These are phyloP conservation scores for Coptodon rendalli DNA, from an alignment of 2,113 vertebrate species.

Conservation along the genomic window DNA sequence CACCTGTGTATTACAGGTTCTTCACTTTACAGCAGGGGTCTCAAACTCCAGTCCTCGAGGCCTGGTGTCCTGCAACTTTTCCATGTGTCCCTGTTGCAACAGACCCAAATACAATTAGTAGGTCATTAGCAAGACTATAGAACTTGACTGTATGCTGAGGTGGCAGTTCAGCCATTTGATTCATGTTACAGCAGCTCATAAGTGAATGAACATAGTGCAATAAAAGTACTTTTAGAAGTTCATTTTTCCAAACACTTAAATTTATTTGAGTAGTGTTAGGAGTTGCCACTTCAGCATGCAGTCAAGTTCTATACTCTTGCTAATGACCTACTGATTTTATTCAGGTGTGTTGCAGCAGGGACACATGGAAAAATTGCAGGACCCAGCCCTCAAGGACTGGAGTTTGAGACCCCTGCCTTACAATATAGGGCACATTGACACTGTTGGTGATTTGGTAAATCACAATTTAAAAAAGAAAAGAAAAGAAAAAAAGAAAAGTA, in stretches of 20 bases:
- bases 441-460: background rate
- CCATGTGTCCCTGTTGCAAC: background rate
- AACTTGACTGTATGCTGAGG: background rate
- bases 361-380: background rate
- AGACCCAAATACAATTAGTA: background rate
- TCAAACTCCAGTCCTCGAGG: background rate
- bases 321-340: background rate
- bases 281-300: background rate
- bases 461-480: background rate
- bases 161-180: background rate
- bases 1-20: background rate
- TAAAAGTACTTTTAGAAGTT: background rate
- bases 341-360: background rate
- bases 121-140: background rate
- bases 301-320: background rate
- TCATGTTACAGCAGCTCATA: background rate
- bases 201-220: background rate
- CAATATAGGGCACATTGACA: background rate
- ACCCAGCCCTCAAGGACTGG: background rate
- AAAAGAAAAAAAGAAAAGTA: accelerated
- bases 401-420: background rate
- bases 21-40: background rate
- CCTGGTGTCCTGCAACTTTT: background rate
- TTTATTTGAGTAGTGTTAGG: background rate
- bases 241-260: background rate